phyloP scores from a whole-genome alignment of 2,797 vertebrate genomes.

The Protonibea diacanthus region DNA sequence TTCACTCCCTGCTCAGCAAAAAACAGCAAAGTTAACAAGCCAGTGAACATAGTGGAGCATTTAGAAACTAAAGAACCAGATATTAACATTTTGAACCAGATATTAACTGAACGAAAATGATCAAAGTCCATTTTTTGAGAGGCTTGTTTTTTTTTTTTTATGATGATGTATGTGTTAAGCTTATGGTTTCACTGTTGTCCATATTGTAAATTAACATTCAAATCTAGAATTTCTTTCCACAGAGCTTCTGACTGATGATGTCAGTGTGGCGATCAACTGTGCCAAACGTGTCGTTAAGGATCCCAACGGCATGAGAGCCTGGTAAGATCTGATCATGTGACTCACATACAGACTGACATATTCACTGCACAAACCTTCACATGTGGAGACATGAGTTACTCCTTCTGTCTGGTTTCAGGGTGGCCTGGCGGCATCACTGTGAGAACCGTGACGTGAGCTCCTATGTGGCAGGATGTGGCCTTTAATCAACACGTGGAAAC shows the following conservation, averaged over 20 bases:
- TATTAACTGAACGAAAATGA: too few relatives aligned
- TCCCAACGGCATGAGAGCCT: conserved; percentile 72
- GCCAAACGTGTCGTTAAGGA: conserved; percentile 74
- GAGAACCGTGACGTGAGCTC: conserved; percentile 43
- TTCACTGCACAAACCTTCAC: not conserved
- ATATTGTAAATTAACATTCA: not conserved
- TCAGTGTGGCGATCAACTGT: conserved; percentile 62
- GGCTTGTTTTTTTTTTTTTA: too few relatives aligned
- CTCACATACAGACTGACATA: too few relatives aligned
- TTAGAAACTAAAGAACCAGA: too few relatives aligned
- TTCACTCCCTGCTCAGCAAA: too few relatives aligned
- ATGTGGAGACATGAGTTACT: not conserved
- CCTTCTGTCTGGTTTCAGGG: conserved; percentile 65
- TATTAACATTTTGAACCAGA: too few relatives aligned
- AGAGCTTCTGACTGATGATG: conserved; percentile 66
- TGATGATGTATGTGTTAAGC: too few relatives aligned
- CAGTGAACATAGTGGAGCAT: too few relatives aligned
- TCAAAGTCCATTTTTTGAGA: too few relatives aligned
- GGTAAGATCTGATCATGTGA: conserved; percentile 65
- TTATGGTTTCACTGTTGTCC: not conserved
- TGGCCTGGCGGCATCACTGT: conserved; percentile 64
- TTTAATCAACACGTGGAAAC: conserved; percentile 8
- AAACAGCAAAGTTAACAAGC: too few relatives aligned
- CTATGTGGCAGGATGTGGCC: conserved; percentile 61
- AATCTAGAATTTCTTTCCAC: not conserved